phyloP scores from a whole-genome alignment of 2,888 invertebrate genomes.

The Geotrupes spiniger region DNA sequence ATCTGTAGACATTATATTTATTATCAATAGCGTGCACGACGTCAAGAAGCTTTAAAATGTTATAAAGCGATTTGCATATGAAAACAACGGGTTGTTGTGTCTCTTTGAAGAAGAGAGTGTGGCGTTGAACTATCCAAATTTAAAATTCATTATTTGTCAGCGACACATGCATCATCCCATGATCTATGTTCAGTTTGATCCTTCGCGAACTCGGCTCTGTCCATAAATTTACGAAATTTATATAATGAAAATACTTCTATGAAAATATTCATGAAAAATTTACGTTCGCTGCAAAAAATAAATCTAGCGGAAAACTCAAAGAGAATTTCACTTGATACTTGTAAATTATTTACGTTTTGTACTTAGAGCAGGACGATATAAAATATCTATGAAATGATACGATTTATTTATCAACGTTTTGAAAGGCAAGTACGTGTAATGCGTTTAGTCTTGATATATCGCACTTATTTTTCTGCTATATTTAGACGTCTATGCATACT shows the following conservation, averaged over 20 bases:
- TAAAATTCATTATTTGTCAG: conserved; percentile 31
- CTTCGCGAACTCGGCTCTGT: conserved; percentile 17
- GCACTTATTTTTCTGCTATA: no score
- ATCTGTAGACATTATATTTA: no score
- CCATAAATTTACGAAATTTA: conserved; percentile 27
- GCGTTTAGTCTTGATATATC: no score
- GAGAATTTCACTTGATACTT: conserved; percentile 1
- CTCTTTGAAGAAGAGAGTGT: neutral
- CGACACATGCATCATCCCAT: conserved; percentile 29
- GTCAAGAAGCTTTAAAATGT: no score
- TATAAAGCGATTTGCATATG: no score
- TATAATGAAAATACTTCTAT: conserved; percentile 22
- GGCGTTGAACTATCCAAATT: conserved; percentile 17
- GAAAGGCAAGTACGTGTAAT: no score
- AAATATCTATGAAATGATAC: no score
- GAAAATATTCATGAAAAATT: conserved; percentile 17
- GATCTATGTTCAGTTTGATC: conserved; percentile 28
- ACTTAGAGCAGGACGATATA: no score
- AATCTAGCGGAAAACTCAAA: conserved; percentile 14
- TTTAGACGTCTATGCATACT: no score
- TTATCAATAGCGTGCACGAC: no score
- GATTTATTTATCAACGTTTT: no score
- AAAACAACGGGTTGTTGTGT: no score
- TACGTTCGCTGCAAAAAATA: conserved; percentile 20
- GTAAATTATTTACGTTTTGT: conserved; percentile 2